Base-by-base conservation (phyloP, 2,797 vertebrate species). In the Esox masquinongy region DNA sequence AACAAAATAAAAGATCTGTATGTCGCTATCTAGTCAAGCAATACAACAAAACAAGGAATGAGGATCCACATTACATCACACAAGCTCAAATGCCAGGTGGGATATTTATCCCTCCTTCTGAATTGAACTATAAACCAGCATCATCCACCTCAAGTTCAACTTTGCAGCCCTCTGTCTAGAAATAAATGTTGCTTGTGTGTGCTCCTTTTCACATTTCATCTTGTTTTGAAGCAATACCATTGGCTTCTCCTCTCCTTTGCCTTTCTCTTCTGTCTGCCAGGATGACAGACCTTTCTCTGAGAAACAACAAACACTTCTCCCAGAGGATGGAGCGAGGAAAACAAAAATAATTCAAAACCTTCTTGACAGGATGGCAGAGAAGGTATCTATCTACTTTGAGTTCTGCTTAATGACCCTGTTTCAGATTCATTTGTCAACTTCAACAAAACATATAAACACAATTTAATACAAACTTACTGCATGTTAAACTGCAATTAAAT, bases 201-300 rank as follows among this genome's bases (percentile, higher is more conserved):
- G 24, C 49, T 71, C 49, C 69, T 47, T 29, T 19, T 64, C 22
- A 17, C 14, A 26, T 66, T 31, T 66, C 15, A 66, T 66, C 63
- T 66, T 66, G 24, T 66, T 66, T 74, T 47, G 22, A 53, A 53
- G 49, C 51, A 34, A 68, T 39, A 68, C 70, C 26, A 63, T 4
- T 71, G 47, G 47, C 24, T 50, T 47, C 29, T 72, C 29, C 47
- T 6, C 70, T 22, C 39, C 53, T 53, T 49, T 50, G 63, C 63
- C 70, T 49, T 68, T 68, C 70, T 51, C 22, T 70, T 69, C 68
- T 66, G 63, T 76, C 67, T 77, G 47, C 63, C 61, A 73, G 22
- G 9, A 49, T 79, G 77, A 80, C 77, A 85, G 78, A 70, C 49
- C 77, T 80, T 77, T 63, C 70, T 63, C 53, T 78, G 53, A 43